These are phyloP conservation scores for Drosophila phalerata DNA, from an alignment of 2,888 invertebrate genomes.

Conservation along the genomic window DNA sequence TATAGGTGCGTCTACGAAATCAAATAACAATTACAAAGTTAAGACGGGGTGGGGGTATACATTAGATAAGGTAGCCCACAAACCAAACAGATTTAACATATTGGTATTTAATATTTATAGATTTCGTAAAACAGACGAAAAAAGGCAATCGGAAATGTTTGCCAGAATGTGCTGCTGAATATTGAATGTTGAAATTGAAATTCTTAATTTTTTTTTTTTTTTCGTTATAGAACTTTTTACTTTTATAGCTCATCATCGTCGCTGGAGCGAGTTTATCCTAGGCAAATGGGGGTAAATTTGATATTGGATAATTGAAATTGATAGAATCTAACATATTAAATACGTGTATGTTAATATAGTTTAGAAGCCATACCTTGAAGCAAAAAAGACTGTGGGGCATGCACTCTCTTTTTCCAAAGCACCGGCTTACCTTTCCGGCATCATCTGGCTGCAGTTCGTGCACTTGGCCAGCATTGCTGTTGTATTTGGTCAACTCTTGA, in stretches of 20 bases:
- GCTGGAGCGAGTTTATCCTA: slow-evolving; percentile 65
- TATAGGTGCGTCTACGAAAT: slow-evolving; percentile 57
- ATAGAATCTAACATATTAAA: slow-evolving; percentile 83
- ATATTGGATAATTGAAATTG: slow-evolving; percentile 29
- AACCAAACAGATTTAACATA: slow-evolving; percentile 81
- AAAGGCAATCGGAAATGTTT: slow-evolving; percentile 19
- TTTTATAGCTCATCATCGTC: slow-evolving; percentile 33
- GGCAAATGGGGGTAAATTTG: slow-evolving; percentile 41
- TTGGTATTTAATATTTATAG: slow-evolving; percentile 84
- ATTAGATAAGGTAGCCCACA: slow-evolving; percentile 55
- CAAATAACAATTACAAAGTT: slow-evolving; percentile 61
- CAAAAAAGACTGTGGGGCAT: slow-evolving; percentile 93
- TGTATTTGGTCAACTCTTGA: slow-evolving; percentile 48
- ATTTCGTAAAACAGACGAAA: slow-evolving; percentile 40
- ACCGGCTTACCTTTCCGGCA: slow-evolving; percentile 88
- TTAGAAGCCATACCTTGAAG: slow-evolving; percentile 91
- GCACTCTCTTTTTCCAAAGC: slow-evolving; percentile 91
- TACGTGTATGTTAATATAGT: slow-evolving; percentile 84
- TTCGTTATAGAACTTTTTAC: slow-evolving; percentile 22
- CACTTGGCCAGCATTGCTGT: slow-evolving; percentile 53
- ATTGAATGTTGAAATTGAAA: not conserved
- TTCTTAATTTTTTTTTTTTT: not conserved
- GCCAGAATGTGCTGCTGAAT: slow-evolving; percentile 37
- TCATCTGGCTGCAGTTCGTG: slow-evolving; percentile 77
- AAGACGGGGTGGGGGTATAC: slow-evolving; percentile 29